These are phyloP conservation scores for Lottia scabra DNA, from an alignment of 2,888 invertebrate genomes.

Conservation along the genomic window DNA sequence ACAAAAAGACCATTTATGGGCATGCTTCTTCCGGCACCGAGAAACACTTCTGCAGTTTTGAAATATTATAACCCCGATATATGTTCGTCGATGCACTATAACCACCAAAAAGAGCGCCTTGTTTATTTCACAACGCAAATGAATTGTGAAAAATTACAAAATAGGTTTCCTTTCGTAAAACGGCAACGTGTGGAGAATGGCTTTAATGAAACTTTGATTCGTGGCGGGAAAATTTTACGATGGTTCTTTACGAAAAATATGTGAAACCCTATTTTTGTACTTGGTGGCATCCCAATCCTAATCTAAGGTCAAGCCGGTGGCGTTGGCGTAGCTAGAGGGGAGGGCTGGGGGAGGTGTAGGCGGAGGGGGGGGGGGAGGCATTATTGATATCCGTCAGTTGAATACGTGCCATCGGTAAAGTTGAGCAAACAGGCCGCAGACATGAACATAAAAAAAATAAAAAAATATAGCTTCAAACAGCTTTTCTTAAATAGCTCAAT, in stretches of 20 bases:
- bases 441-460: no score
- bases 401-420: no score
- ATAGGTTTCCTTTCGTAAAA: conserved; percentile 32
- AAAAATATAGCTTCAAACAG: no score
- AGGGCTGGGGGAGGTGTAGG: no score
- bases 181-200: conserved; percentile 21
- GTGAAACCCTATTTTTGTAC: no score
- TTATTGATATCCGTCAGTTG: no score
- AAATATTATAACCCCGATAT: conserved; percentile 20
- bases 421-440: no score
- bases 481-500: no score
- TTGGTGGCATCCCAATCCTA: no score
- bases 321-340: no score
- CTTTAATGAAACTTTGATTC: conserved; percentile 29
- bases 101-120: conserved; percentile 25
- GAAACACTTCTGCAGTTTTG: conserved; percentile 21
- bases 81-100: conserved; percentile 26
- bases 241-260: conserved; percentile 13
- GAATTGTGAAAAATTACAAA: conserved; percentile 27
- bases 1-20: conserved; percentile 29
- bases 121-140: conserved; percentile 3
- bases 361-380: no score
- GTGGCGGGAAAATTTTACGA: conserved; percentile 16
- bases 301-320: no score
- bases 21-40: conserved; percentile 30